Percentiles rank a stretch among this genome's conserved stretches.
phyloP scores from a whole-genome alignment of 1,140 invertebrate genomes.

The Drosophila triauraria region DNA sequence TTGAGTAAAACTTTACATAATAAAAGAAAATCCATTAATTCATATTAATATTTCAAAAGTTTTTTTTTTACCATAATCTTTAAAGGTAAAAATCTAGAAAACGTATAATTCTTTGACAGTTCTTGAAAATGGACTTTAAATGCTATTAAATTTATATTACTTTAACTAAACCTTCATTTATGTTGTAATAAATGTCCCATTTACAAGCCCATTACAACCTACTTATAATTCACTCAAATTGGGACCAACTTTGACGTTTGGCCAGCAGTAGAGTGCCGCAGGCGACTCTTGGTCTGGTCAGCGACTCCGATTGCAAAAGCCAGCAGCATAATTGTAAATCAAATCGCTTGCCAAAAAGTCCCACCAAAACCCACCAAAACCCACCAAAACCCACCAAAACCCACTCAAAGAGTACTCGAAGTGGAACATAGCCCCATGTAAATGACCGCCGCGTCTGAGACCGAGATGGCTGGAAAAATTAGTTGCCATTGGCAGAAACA shows the following conservation, averaged over 20 bases:
- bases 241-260: background rate
- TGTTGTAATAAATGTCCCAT: background rate
- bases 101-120: too few relatives aligned
- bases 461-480: slow-evolving; percentile 22
- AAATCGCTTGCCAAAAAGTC: slow-evolving; percentile 29
- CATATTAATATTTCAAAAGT: too few relatives aligned
- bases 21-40: too few relatives aligned
- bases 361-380: slow-evolving; percentile 2
- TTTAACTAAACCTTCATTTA: background rate
- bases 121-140: too few relatives aligned
- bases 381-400: slow-evolving; percentile 11
- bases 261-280: slow-evolving; percentile 6
- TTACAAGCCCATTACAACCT: background rate
- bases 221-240: background rate
- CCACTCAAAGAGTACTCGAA: slow-evolving; percentile 13
- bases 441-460: slow-evolving; percentile 10
- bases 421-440: slow-evolving; percentile 35
- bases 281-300: slow-evolving; percentile 49
- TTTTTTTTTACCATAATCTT: too few relatives aligned
- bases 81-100: too few relatives aligned
- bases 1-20: too few relatives aligned
- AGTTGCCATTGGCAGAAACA: slow-evolving; percentile 52
- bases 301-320: background rate
- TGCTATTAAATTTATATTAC: too few relatives aligned
- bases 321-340: slow-evolving; percentile 62